A percentile compares a stretch with the other conserved stretches of the same genome.
phyloP scores from a whole-genome alignment of 2,797 vertebrate genomes.

The Adelosebastes latens region DNA sequence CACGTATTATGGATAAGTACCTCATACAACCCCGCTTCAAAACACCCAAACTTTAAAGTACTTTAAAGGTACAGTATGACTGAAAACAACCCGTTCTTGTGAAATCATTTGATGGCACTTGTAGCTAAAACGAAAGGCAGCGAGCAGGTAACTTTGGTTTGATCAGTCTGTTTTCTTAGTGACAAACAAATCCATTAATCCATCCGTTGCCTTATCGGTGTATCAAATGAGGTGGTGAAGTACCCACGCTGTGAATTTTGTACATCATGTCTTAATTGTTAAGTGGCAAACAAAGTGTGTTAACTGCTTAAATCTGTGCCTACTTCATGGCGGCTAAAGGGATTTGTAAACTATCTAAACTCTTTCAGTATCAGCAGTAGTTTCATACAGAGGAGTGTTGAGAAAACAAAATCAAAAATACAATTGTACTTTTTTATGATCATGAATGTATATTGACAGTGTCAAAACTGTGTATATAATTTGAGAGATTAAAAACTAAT shows the following conservation, averaged over 20 bases:
- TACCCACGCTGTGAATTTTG: conserved; percentile 28
- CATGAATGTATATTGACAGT: conserved; percentile 61
- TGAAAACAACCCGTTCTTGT: not conserved
- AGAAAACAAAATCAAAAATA: conserved; percentile 18
- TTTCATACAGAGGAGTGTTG: conserved; percentile 13
- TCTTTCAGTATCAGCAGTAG: not conserved
- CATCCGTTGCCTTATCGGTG: conserved; percentile 9
- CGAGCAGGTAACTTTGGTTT: not conserved
- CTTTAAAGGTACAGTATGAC: not conserved
- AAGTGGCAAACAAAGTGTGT: conserved; percentile 17
- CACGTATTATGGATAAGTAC: no score
- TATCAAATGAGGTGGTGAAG: conserved; percentile 16
- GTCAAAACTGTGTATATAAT: conserved; percentile 52
- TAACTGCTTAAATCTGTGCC: conserved; percentile 36
- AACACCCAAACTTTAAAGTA: no score
- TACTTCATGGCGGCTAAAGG: conserved; percentile 8
- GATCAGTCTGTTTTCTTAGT: not conserved
- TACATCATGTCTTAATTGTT: conserved; percentile 51
- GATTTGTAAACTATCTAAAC: conserved; percentile 8
- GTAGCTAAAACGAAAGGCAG: not conserved
- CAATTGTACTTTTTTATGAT: conserved; percentile 56
- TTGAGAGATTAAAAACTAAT: conserved; percentile 61
- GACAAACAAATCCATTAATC: not conserved
- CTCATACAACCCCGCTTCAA: no score
- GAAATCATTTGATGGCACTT: not conserved